Conservation (phyloP, 2,888 invertebrate species). For the Hipparchia semele region DNA sequence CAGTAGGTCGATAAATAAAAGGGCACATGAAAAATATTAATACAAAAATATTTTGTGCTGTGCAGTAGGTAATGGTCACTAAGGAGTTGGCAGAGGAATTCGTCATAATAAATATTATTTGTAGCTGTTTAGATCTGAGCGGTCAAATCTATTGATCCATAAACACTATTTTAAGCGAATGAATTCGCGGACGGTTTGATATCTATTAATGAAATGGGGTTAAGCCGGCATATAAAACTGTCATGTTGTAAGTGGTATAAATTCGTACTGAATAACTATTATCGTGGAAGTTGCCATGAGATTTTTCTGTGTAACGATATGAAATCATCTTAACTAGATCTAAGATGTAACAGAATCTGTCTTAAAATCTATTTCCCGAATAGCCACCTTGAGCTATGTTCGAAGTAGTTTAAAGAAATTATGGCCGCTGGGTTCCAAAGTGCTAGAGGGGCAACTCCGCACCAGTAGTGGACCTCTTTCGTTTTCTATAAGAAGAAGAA, state of each 20-base stretch:
- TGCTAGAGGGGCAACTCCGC: too few species aligned
- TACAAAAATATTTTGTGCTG: too few species aligned
- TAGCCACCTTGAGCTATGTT: too few species aligned
- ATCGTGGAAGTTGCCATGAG: not conserved
- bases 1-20: too few species aligned
- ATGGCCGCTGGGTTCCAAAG: too few species aligned
- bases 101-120: not conserved
- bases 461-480: too few species aligned
- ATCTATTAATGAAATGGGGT: conserved; percentile 22
- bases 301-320: conserved; percentile 6
- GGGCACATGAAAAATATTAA: too few species aligned
- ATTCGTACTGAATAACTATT: not conserved
- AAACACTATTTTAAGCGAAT: conserved; percentile 18
- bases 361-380: not conserved
- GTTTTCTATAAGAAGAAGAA: too few species aligned
- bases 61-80: too few species aligned
- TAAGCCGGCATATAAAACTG: conserved; percentile 18
- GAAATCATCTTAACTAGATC: not conserved
- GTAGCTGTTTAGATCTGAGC: conserved; percentile 6
- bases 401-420: too few species aligned
- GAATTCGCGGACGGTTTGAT: conserved; percentile 19
- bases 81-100: not conserved
- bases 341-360: not conserved
- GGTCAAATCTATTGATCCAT: conserved; percentile 22
- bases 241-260: conserved; percentile 8